Conservation (phyloP, 1,140 invertebrate genomes). For the Heliothis subflexa region DNA sequence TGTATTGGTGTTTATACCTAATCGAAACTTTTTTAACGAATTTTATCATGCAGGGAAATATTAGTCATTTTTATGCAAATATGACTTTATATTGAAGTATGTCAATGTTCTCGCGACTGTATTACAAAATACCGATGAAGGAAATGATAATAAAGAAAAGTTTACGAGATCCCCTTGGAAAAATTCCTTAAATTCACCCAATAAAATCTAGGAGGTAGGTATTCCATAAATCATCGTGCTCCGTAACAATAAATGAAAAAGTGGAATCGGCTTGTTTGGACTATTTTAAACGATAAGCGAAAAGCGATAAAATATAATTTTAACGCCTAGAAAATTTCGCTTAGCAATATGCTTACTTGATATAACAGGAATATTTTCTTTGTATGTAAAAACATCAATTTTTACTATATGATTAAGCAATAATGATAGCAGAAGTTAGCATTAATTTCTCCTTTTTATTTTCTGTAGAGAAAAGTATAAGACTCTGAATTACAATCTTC, state of each 20-base stretch:
- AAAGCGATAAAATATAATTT: not conserved
- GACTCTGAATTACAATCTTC: too few species aligned
- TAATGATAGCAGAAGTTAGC: too few species aligned
- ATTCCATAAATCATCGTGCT: conserved; percentile 82
- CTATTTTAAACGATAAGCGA: conserved; percentile 51
- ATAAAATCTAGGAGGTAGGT: conserved; percentile 77
- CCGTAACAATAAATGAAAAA: conserved; percentile 79
- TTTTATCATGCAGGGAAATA: too few species aligned
- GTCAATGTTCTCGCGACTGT: conserved; percentile 1
- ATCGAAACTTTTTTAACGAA: too few species aligned
- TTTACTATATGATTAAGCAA: too few species aligned
- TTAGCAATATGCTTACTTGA: not conserved
- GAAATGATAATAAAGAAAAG: conserved; percentile 61
- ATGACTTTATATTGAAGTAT: too few species aligned
- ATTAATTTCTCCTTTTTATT: too few species aligned
- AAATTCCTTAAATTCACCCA: conserved; percentile 67
- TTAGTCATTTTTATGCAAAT: not conserved
- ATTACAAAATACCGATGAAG: conserved; percentile 14
- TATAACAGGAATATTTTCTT: too few species aligned
- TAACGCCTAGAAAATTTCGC: not conserved
- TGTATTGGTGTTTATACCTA: too few species aligned
- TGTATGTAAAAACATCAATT: too few species aligned
- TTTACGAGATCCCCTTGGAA: conserved; percentile 65
- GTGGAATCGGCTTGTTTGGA: conserved; percentile 70
- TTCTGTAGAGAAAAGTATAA: too few species aligned